Conservation (phyloP, 2,113 vertebrate genomes). For the Pomatorhinus ruficollis region DNA sequence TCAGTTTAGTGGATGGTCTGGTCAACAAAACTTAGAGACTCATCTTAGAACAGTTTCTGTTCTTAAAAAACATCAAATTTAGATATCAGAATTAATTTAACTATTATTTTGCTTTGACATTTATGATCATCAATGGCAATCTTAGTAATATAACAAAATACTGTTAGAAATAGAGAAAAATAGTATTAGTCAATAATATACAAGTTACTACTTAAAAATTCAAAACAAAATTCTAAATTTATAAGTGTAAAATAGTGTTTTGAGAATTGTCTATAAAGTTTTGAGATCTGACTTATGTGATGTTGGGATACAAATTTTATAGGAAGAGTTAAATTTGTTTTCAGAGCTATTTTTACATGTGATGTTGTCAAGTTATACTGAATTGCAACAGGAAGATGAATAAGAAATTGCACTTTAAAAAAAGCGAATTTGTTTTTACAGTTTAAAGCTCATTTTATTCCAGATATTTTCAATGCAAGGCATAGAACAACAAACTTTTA, state of each 20-base stretch:
- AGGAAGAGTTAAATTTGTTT: background rate
- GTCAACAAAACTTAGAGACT: background rate
- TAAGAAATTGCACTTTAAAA: background rate
- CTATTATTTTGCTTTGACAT: background rate
- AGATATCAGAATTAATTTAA: background rate
- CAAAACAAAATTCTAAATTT: background rate
- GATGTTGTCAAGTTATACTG: background rate
- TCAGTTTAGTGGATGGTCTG: background rate
- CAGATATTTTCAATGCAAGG: background rate
- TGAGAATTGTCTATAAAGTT: background rate
- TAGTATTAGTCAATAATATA: background rate
- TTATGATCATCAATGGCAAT: background rate
- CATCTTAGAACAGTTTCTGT: background rate
- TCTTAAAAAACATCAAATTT: background rate
- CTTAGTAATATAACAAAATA: background rate
- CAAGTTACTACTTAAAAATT: background rate
- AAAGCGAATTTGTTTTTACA: background rate
- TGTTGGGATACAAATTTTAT: fast-evolving
- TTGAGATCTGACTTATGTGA: background rate
- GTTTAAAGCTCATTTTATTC: background rate
- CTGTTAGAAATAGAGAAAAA: background rate
- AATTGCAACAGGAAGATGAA: background rate
- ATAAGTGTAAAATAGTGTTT: background rate
- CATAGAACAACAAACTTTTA: background rate
- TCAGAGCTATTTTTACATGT: background rate